phyloP scores from a whole-genome alignment of 2,888 invertebrate genomes.

The Ametastegia equiseti region DNA sequence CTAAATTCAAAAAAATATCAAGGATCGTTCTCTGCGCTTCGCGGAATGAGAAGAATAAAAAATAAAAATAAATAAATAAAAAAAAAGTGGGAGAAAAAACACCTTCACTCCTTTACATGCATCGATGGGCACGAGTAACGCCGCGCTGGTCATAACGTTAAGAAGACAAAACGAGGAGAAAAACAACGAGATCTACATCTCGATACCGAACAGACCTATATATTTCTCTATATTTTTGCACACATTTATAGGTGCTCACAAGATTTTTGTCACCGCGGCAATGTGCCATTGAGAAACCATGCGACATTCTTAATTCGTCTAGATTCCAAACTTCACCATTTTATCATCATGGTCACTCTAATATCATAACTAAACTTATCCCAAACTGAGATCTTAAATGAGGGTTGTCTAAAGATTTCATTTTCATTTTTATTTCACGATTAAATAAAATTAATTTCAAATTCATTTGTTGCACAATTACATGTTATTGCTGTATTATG shows the following conservation, averaged over 20 bases:
- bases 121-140: slow-evolving; percentile 43
- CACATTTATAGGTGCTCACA: background rate
- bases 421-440: too few species aligned
- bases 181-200: background rate
- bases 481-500: background rate
- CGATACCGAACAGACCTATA: background rate
- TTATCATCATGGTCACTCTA: background rate
- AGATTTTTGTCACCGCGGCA: background rate
- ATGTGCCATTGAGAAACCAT: background rate
- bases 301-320: background rate
- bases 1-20: background rate
- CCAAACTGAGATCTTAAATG: too few species aligned
- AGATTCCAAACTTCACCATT: background rate
- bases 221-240: too few species aligned
- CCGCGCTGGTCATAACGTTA: too few species aligned
- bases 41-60: background rate
- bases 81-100: background rate
- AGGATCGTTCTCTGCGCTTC: background rate
- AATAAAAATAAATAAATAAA: slow-evolving; percentile 8
- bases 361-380: background rate
- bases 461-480: background rate
- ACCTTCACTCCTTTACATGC: slow-evolving; percentile 41
- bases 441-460: background rate
- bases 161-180: background rate
- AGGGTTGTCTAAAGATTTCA: too few species aligned